phyloP scores from a whole-genome alignment of 2,113 vertebrate genomes.

The Gymnogyps californianus region DNA sequence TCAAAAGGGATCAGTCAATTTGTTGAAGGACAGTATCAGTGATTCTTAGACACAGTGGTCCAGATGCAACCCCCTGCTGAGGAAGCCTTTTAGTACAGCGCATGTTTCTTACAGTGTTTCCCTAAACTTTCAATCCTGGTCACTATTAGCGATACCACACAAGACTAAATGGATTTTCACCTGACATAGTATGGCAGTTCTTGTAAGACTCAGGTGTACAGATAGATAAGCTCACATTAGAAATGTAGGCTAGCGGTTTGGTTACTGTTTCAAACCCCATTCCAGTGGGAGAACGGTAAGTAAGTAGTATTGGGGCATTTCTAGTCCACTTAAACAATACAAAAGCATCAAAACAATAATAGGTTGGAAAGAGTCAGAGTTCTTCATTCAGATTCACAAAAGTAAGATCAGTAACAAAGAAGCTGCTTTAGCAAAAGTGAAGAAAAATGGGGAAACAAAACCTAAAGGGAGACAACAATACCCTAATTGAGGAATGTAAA shows the following conservation, averaged over 20 bases:
- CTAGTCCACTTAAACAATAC: not conserved
- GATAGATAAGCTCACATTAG: no score
- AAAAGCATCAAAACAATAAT: not conserved
- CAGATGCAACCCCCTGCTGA: not conserved
- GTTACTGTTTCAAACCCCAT: not conserved
- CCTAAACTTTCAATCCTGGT: not conserved
- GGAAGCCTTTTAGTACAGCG: not conserved
- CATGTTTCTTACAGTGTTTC: not conserved
- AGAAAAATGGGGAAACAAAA: not conserved
- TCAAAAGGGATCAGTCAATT: not conserved
- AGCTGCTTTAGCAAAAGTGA: not conserved
- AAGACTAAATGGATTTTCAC: not conserved
- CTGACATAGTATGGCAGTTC: not conserved
- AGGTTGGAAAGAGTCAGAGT: not conserved
- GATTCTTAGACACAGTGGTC: no score
- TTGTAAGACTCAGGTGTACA: no score
- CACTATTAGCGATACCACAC: not conserved
- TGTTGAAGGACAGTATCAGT: not conserved
- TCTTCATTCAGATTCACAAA: not conserved
- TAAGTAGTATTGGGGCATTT: not conserved
- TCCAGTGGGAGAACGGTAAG: not conserved
- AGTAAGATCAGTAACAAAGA: not conserved
- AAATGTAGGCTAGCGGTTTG: not conserved
- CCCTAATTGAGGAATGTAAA: not conserved
- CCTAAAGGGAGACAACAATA: not conserved